phyloP scores from a whole-genome alignment of 2,888 invertebrate species.

The Cyclophora albipunctata region DNA sequence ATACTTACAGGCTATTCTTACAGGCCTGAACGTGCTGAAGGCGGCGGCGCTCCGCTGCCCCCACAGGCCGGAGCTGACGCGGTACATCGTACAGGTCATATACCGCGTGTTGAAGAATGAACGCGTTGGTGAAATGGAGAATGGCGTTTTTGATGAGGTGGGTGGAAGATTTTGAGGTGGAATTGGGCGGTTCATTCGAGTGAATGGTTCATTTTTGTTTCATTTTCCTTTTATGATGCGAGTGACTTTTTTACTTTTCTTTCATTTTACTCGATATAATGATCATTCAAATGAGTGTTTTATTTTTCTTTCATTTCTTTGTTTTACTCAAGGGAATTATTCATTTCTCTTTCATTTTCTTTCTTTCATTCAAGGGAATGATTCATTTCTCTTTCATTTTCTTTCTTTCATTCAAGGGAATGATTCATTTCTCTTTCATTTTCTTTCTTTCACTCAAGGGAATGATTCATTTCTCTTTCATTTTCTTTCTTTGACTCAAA shows the following conservation, averaged over 20 bases:
- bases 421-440: not conserved
- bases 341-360: too few species aligned
- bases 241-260: too few species aligned
- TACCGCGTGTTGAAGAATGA: conserved; percentile 20
- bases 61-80: conserved; percentile 38
- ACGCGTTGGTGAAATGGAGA: conserved; percentile 8
- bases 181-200: too few species aligned
- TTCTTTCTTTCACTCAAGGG: not conserved
- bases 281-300: too few species aligned
- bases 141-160: conserved; percentile 52
- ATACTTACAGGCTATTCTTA: not conserved
- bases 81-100: conserved; percentile 47
- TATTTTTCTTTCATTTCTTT: too few species aligned
- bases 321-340: too few species aligned
- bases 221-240: too few species aligned
- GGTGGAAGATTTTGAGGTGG: conserved; percentile 1
- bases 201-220: too few species aligned
- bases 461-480: not conserved
- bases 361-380: too few species aligned
- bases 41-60: conserved; percentile 46
- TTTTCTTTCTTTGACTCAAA: not conserved
- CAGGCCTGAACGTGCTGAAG: conserved; percentile 52
- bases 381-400: not conserved
- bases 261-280: too few species aligned
- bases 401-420: not conserved